Conservation (phyloP, 2,888 invertebrate species). For the Nomada hirtipes region DNA sequence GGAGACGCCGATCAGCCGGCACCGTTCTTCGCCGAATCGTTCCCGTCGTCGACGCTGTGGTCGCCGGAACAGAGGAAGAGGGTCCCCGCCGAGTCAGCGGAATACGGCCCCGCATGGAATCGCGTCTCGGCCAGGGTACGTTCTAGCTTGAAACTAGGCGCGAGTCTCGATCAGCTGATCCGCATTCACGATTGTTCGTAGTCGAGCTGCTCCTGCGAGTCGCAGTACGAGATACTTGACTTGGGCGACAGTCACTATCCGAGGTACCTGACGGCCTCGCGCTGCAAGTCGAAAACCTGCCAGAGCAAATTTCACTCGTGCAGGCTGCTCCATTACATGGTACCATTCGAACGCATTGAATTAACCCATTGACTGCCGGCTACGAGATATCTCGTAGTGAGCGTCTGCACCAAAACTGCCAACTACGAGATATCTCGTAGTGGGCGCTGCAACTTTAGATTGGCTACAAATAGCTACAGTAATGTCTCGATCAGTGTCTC, state of each 20-base stretch:
- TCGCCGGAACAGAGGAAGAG: background rate
- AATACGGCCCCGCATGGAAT: background rate
- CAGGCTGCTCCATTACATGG: conserved; percentile 72
- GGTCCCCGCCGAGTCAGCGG: background rate
- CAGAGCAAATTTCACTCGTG: conserved; percentile 72
- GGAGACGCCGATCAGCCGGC: background rate
- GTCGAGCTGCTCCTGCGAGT: conserved; percentile 72
- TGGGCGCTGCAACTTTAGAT: too few species aligned
- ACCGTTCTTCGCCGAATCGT: background rate
- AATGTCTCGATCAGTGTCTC: too few species aligned
- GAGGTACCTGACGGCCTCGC: conserved; percentile 71
- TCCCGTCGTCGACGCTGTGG: too few species aligned
- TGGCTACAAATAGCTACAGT: too few species aligned
- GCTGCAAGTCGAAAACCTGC: conserved; percentile 68
- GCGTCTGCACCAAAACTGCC: too few species aligned
- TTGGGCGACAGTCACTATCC: conserved; percentile 76
- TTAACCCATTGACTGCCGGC: background rate
- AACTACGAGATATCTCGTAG: too few species aligned
- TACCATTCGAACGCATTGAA: conserved; percentile 33
- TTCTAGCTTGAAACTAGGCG: background rate
- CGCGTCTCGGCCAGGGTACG: background rate
- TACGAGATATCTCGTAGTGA: too few species aligned
- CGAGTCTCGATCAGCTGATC: background rate
- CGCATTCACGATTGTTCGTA: conserved; percentile 40
- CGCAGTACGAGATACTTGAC: conserved; percentile 69